Evolutionary conservation across 2,888 invertebrate genomes (phyloP), one percentile per base, ranked within the genome.

Genomic region (Athalia circularis): DNA sequence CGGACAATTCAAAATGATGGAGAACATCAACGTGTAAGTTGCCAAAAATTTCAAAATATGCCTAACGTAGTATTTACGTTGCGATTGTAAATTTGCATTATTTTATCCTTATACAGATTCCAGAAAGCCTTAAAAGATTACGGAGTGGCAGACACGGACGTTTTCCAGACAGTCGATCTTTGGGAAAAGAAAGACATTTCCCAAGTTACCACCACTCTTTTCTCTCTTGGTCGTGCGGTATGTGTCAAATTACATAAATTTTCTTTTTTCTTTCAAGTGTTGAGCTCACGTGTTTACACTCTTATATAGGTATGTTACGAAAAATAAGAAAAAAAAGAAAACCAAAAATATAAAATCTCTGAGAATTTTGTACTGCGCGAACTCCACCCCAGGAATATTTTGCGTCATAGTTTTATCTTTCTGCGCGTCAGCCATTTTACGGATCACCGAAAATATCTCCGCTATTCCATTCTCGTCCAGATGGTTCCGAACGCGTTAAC

Each of bases 1-100:
- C 85, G 98, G 98, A 90, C 98, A 98, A 90, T 99, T 99, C 95
- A 99, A 99, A 90, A 95, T 99, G 95, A 99, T 99, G 99, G 99
- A 99, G 92, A 99, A 99, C 93, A 97, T 99, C 91, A 97, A 97
- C 92, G 93, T 95, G 95, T 98, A 90, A 93, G 94, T 92, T 50
- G 54, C 8, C 54, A 8, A 11, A n/a, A 11, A 54, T 8, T n/a
- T 54, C 4, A 3, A 11, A 11, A 54, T 54, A 54, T 54, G 8
- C n/a, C 3, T 54, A 29, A 29, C 29, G 29, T 29, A 29, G 9
- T 9, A 11, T 7, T 50, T 0, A 3, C 6, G 15, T 6, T 43
- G 47, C 47, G 15, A 11, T 47, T 59, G 1, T 11, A 59, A 47
- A 59, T 13, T 47, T 11, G n/a, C 13, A 29, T 65, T 59, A 45